phyloP scores from a whole-genome alignment of 2,797 vertebrate species.

The Petrocephalus sullivani region DNA sequence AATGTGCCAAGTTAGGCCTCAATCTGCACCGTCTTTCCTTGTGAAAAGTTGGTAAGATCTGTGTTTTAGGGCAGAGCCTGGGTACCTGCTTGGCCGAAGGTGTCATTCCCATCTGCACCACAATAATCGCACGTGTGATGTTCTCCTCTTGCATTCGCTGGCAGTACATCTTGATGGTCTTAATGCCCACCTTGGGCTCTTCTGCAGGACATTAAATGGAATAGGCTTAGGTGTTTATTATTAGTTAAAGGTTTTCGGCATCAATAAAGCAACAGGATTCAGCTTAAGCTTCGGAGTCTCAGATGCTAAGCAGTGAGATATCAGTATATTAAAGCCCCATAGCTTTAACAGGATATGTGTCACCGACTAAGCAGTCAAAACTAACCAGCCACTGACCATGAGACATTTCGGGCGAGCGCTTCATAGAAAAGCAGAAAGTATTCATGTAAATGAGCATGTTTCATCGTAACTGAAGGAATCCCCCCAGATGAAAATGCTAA shows the following conservation, averaged over 20 bases:
- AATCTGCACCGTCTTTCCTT: neutral
- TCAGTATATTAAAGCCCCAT: neutral
- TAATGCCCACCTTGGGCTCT: slow-evolving; percentile 97
- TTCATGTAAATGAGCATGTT: neutral
- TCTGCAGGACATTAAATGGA: slow-evolving; percentile 57
- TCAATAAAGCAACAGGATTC: neutral
- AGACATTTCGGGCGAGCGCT: too few species aligned
- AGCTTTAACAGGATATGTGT: neutral
- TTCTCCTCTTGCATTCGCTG: slow-evolving; percentile 99
- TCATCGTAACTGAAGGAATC: too few species aligned
- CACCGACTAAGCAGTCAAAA: neutral
- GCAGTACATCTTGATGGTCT: slow-evolving; percentile 98
- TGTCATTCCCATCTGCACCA: slow-evolving; percentile 97
- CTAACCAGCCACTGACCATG: too few species aligned
- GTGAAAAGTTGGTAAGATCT: neutral
- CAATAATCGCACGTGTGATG: slow-evolving; percentile 89
- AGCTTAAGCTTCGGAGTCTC: neutral
- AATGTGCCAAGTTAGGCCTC: neutral
- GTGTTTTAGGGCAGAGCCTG: neutral
- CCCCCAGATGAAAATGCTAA: too few species aligned
- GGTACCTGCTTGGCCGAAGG: slow-evolving; percentile 94
- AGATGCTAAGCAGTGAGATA: neutral
- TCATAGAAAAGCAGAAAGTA: neutral
- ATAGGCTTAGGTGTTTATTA: neutral
- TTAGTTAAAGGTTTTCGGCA: neutral